phyloP scores from a whole-genome alignment of 2,888 invertebrate genomes.

The Endotricha flammealis region DNA sequence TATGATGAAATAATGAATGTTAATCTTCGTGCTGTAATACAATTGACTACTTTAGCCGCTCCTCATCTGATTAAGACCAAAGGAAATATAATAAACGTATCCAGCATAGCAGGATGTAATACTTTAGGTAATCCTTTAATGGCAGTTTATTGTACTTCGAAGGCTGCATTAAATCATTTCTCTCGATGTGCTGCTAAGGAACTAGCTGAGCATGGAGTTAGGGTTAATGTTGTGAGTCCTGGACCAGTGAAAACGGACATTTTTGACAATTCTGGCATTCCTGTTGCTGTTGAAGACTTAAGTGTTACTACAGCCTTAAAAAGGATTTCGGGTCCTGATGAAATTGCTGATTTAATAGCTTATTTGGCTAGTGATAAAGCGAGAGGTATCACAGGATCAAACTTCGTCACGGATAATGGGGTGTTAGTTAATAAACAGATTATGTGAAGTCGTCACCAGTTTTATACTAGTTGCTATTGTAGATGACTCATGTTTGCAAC shows the following conservation, averaged over 20 bases:
- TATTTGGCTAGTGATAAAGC: slow-evolving; percentile 19
- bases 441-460: too few species aligned
- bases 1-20: slow-evolving; percentile 22
- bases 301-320: slow-evolving; percentile 23
- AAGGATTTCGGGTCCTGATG: slow-evolving; percentile 29
- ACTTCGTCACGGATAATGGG: slow-evolving; percentile 24
- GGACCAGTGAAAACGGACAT: slow-evolving; percentile 63
- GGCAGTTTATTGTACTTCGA: slow-evolving; percentile 29
- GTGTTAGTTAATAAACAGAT: too few species aligned
- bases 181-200: slow-evolving; percentile 71
- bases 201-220: slow-evolving; percentile 82
- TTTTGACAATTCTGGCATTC: slow-evolving; percentile 31
- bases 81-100: slow-evolving; percentile 24
- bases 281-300: background rate
- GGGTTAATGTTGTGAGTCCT: slow-evolving; percentile 71
- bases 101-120: slow-evolving; percentile 15
- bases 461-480: too few species aligned
- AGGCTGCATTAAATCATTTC: slow-evolving; percentile 35
- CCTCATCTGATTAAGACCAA: slow-evolving; percentile 18
- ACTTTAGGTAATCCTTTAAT: slow-evolving; percentile 8
- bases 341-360: slow-evolving; percentile 15
- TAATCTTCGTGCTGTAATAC: slow-evolving; percentile 21
- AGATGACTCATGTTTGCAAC: too few species aligned
- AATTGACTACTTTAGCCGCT: slow-evolving; percentile 20
- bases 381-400: slow-evolving; percentile 18